A percentile compares a stretch with the other conserved stretches of the same genome.
Evolutionary conservation across 2,888 invertebrate species (phyloP).

Genomic region (Lasiommata megera): DNA sequence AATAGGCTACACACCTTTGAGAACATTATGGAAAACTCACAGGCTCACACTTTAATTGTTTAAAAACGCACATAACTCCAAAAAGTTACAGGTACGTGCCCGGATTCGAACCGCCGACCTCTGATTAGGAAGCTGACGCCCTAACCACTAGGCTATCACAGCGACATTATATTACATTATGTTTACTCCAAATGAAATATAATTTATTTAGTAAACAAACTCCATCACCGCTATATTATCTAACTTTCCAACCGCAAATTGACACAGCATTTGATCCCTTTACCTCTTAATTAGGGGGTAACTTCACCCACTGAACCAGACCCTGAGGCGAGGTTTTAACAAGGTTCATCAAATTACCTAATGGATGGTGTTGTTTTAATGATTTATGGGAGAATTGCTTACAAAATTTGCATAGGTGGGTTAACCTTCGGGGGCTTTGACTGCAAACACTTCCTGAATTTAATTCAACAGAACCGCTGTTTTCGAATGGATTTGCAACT

Average conservation of each 20-base stretch:
- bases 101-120: too few species aligned
- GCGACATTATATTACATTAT: too few species aligned
- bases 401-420: conserved; percentile 5
- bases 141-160: too few species aligned
- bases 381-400: conserved; percentile 26
- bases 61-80: too few species aligned
- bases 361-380: conserved; percentile 32
- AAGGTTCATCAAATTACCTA: conserved; percentile 39
- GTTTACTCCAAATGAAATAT: not conserved
- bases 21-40: too few species aligned
- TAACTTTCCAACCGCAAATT: conserved; percentile 17
- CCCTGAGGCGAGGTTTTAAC: conserved; percentile 37
- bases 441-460: not conserved
- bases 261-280: conserved; percentile 20
- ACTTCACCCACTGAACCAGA: conserved; percentile 38
- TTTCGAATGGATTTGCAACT: too few species aligned
- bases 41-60: too few species aligned
- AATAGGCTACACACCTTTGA: too few species aligned
- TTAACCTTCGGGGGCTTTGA: not conserved
- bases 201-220: not conserved
- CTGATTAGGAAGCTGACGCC: too few species aligned
- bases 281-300: conserved; percentile 19
- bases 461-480: too few species aligned
- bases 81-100: too few species aligned
- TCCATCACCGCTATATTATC: not conserved